Base-by-base conservation (phyloP, 2,113 vertebrate species). In the Bubo bubo region DNA sequence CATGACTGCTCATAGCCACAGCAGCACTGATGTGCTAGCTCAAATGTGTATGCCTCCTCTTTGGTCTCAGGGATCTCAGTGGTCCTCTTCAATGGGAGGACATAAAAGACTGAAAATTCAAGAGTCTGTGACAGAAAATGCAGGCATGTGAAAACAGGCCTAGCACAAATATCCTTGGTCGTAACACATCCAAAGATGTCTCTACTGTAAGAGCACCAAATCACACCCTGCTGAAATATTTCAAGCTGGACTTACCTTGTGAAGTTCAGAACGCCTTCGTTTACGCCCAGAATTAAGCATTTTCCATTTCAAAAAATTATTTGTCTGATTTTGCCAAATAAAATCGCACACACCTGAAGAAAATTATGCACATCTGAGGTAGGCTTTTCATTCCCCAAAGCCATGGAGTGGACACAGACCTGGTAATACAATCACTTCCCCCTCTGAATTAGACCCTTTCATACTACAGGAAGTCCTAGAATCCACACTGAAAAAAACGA, bases 381-480 rank as follows among this genome's bases (percentile, higher is more conserved):
- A 53, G 83, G 49, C 28, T 92, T 94, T 89, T 92, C 19, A 45
- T 73, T 89, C 14, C 50, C 66, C n/a, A 81, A 72, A 91, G 49
- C 70, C 35, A 45, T 5, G 43, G 56, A 49, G 12, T 45, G 47
- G 72, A 39, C 47, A 35, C 30, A 82, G 60, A 72, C 30, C 27
- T 64, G 56, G 19, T 52, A 49, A 56, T 60, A 75, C 70, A 93
- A 71, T 88, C 32, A 11, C 14, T 79, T 87, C 23, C 19, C 53
- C 28, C 35, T 68, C 76, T 90, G 95, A 95, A 89, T 90, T 96
- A 88, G 26, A 18, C 35, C 52, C 47, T 95, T 95, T 96, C 68
- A 96, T 84, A 14, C 34, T 49, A 74, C 68, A 92, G 94, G 95
- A 96, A 91, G 91, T 87, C 80, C 91, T 64, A 96, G 91, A 95